Evolutionary conservation across 2,888 invertebrate genomes (phyloP).

Genomic region (Rhingia campestris): DNA sequence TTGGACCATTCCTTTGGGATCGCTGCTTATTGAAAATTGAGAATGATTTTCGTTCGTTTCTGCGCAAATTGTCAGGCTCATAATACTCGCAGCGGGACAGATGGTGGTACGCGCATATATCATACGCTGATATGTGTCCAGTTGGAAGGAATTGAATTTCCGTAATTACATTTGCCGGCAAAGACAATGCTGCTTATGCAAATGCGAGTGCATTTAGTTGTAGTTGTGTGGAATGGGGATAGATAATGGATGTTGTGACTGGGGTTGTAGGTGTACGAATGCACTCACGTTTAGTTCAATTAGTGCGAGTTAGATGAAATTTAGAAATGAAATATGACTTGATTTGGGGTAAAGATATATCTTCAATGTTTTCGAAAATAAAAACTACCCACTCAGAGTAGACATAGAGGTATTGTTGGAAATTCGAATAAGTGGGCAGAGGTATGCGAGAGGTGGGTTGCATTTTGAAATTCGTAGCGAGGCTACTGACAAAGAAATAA

Average conservation of each 20-base stretch:
- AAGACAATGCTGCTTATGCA: conserved; percentile 25
- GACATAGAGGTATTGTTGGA: too few relatives aligned
- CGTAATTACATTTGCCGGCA: conserved; percentile 49
- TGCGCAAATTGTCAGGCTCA: conserved; percentile 69
- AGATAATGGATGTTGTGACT: neutral
- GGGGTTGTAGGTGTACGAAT: neutral
- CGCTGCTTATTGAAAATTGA: conserved; percentile 69
- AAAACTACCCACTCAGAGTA: too few relatives aligned
- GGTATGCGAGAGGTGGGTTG: too few relatives aligned
- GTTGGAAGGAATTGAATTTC: conserved; percentile 41
- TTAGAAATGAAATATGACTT: too few relatives aligned
- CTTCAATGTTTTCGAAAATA: too few relatives aligned
- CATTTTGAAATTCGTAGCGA: too few relatives aligned
- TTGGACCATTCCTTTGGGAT: conserved; percentile 18
- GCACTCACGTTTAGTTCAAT: too few relatives aligned
- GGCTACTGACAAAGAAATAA: too few relatives aligned
- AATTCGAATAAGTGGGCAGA: too few relatives aligned
- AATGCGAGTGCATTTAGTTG: neutral
- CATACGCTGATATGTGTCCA: conserved; percentile 58
- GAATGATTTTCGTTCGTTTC: conserved; percentile 59
- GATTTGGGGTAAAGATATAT: too few relatives aligned
- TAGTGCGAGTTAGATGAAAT: too few relatives aligned
- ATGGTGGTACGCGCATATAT: conserved; percentile 46
- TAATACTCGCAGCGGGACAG: conserved; percentile 72
- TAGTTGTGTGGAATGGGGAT: neutral